Evolutionary conservation across 2,888 invertebrate genomes (phyloP).

Genomic region (Pantelozetes paolii): DNA sequence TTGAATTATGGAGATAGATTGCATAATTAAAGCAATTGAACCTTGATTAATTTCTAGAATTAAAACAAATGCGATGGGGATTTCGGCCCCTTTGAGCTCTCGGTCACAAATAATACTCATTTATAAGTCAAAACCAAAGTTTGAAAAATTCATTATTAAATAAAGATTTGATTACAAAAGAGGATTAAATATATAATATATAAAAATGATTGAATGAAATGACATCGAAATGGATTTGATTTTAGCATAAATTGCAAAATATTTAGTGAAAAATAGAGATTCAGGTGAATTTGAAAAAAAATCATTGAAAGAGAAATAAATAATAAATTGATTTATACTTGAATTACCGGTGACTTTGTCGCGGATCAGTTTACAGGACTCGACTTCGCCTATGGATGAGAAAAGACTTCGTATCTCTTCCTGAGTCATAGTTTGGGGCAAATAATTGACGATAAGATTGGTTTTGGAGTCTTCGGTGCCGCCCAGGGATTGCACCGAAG

Average conservation of each 20-base stretch:
- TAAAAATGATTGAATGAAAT: too few relatives aligned
- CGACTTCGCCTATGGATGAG: slow-evolving; percentile 97
- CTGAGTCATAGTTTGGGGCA: slow-evolving; percentile 99
- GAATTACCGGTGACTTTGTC: slow-evolving; percentile 77
- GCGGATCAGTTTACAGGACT: slow-evolving; percentile 97
- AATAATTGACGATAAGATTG: slow-evolving; percentile 98
- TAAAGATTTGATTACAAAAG: too few relatives aligned
- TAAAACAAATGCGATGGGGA: too few relatives aligned
- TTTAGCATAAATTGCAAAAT: not conserved
- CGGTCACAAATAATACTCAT: too few relatives aligned
- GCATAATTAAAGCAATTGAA: too few relatives aligned
- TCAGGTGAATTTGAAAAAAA: not conserved
- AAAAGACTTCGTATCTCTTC: slow-evolving; percentile 97
- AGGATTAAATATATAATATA: too few relatives aligned
- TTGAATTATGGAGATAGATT: too few relatives aligned
- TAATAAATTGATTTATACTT: not conserved
- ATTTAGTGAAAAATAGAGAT: not conserved
- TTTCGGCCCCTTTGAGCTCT: too few relatives aligned
- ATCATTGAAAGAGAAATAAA: not conserved
- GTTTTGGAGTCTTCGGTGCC: slow-evolving; percentile 86
- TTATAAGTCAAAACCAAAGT: too few relatives aligned
- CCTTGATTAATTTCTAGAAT: too few relatives aligned
- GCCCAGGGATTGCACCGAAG: slow-evolving; percentile 41
- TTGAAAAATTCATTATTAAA: too few relatives aligned
- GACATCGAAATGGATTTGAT: too few relatives aligned